Evolutionary conservation across 53 echinoderm and acorn worm species (phyloP), one percentile per base, ranked within the genome.

Genomic region (Arbacia lixula): DNA sequence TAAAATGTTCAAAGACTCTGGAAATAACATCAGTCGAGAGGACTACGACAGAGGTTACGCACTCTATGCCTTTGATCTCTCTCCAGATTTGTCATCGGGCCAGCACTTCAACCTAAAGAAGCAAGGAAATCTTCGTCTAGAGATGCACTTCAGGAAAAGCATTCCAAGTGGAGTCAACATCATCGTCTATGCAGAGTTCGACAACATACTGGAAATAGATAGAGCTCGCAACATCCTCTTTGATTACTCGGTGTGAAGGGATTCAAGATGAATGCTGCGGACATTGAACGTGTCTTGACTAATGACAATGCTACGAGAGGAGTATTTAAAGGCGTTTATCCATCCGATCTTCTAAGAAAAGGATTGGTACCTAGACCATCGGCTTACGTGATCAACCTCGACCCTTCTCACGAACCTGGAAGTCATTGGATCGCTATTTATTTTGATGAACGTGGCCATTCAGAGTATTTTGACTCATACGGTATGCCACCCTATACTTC

Each of bases 171-270:
- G 86, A 1, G 21, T 90, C 9, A 86, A 86, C 81, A 80, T 90
- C n/a, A 19, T 90, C 5, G 90, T 81, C 5, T 90, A 90, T 64
- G 86, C 86, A 2, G 69, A 90, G 39, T 86, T 90, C 36, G 86
- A 90, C 60, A 90, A 90, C 40, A 90, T 90, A 36, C 51, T 85
- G 5, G 90, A 86, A 53, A 71, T 86, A 1, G 90, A 83, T 60
- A 39, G 63, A 53, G 82, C 82, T 20, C 71, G 90, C 12, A 90
- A 90, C 69, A 69, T 90, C 28, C 62, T 90, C 22, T 90, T 90
- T 26, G 90, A 90, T 62, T 86, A 86, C 65, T 71, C 87, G 14
- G 88, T 71, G 43, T 85, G 69, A 9, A 68, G n/a, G n/a, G n/a
- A n/a, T n/a, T n/a, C n/a, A n/a, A n/a, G n/a, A n/a, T n/a, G n/a